Percentiles rank a stretch among this genome's conserved stretches.
Evolutionary conservation across 2,888 invertebrate genomes (phyloP).

Genomic region (Acronicta aceris): DNA sequence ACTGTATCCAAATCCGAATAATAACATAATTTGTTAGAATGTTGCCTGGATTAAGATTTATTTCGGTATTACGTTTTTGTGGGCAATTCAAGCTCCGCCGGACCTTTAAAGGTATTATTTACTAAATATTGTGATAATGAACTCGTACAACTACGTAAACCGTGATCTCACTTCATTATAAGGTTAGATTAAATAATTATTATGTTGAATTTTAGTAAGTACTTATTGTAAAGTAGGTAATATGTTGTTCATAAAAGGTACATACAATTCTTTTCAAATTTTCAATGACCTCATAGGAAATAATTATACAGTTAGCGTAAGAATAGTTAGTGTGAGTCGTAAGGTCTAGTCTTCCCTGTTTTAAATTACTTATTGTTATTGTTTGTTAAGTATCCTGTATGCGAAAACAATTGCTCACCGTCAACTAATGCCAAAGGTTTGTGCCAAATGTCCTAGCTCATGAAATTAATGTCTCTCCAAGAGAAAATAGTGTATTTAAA

Average conservation of each 20-base stretch:
- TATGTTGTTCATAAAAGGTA: slow-evolving; percentile 29
- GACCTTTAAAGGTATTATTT: slow-evolving; percentile 32
- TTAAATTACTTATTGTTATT: slow-evolving; percentile 30
- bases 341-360: slow-evolving; percentile 51
- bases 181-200: slow-evolving; percentile 27
- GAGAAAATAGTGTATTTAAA: slow-evolving; percentile 38
- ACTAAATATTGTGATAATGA: slow-evolving; percentile 52
- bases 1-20: too few species aligned
- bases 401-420: slow-evolving; percentile 40
- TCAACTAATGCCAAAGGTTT: slow-evolving; percentile 48
- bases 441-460: slow-evolving; percentile 59
- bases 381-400: slow-evolving; percentile 17
- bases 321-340: slow-evolving; percentile 17
- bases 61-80: too few species aligned
- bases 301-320: slow-evolving; percentile 31
- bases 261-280: slow-evolving; percentile 30
- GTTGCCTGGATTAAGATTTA: too few species aligned
- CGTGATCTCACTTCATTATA: slow-evolving; percentile 45
- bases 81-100: too few species aligned
- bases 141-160: slow-evolving; percentile 36
- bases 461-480: slow-evolving; percentile 47
- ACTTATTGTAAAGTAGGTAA: slow-evolving; percentile 36
- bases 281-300: slow-evolving; percentile 47
- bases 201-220: slow-evolving; percentile 35
- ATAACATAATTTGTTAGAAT: too few species aligned